A percentile compares a stretch with the other conserved stretches of the same genome.
Evolutionary conservation across 2,888 invertebrate species (phyloP).

Genomic region (Rhyacophila evoluta): DNA sequence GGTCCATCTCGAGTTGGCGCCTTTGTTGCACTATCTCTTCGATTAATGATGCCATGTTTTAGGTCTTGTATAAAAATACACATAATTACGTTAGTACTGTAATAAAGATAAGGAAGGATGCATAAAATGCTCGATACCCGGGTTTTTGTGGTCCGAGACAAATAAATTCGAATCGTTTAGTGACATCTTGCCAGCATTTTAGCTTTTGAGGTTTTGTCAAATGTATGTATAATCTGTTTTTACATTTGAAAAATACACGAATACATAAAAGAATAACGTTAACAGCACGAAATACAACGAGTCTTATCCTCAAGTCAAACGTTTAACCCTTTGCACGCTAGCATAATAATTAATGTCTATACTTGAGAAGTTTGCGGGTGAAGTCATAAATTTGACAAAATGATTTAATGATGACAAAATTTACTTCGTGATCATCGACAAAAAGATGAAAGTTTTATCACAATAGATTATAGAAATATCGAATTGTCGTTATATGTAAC

Average conservation of each 20-base stretch:
- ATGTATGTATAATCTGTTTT: neutral
- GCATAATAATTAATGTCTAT: too few relatives aligned
- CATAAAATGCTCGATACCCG: conserved; percentile 48
- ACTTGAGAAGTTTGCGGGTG: too few relatives aligned
- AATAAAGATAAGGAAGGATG: conserved; percentile 53
- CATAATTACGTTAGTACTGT: conserved; percentile 54
- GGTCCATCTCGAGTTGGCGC: conserved; percentile 45
- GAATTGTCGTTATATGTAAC: too few relatives aligned
- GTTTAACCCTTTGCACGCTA: too few relatives aligned
- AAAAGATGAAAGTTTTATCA: too few relatives aligned
- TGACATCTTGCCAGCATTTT: neutral
- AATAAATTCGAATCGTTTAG: conserved; percentile 45
- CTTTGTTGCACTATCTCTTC: conserved; percentile 53
- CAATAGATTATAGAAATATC: too few relatives aligned
- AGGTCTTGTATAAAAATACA: conserved; percentile 53
- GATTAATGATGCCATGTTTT: conserved; percentile 55
- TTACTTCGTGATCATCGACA: too few relatives aligned
- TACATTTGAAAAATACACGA: neutral
- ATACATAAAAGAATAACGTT: neutral
- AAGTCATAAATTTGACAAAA: too few relatives aligned
- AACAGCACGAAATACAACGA: neutral
- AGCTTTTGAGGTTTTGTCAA: conserved; percentile 12
- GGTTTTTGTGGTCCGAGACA: conserved; percentile 34
- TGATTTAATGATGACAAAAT: too few relatives aligned
- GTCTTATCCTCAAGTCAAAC: conserved; percentile 14